These are phyloP conservation scores for Argentina silus DNA, from an alignment of 2,797 vertebrate species.

Conservation along the genomic window DNA sequence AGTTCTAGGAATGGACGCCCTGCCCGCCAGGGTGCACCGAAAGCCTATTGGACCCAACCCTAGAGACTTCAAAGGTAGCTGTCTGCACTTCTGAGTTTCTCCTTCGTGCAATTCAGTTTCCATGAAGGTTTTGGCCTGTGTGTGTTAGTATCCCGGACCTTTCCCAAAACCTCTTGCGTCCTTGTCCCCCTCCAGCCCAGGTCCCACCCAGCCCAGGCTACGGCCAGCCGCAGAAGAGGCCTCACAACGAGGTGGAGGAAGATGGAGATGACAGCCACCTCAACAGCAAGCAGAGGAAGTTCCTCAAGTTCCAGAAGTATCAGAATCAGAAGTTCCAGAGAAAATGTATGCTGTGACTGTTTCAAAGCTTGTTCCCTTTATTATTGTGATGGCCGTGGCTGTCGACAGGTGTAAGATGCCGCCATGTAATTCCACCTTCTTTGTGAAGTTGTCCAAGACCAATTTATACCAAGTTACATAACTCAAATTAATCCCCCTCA, in stretches of 20 bases:
- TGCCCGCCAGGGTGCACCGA: constrained; percentile 85
- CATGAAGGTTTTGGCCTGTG: neutral
- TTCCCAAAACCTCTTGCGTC: constrained; percentile 2
- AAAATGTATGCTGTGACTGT: constrained; percentile 55
- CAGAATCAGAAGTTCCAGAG: constrained; percentile 72
- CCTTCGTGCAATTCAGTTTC: neutral
- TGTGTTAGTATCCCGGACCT: neutral
- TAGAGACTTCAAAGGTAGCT: constrained; percentile 71
- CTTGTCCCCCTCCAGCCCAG: constrained; percentile 75
- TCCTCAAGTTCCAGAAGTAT: constrained; percentile 81
- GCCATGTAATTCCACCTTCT: too few relatives aligned
- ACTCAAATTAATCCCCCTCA: too few relatives aligned
- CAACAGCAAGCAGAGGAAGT: constrained; percentile 91
- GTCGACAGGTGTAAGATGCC: too few relatives aligned
- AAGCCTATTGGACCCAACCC: constrained; percentile 69
- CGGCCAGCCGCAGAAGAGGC: constrained; percentile 82
- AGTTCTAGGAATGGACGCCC: constrained; percentile 91
- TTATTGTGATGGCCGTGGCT: too few relatives aligned
- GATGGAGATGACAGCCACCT: constrained; percentile 84
- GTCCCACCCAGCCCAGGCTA: constrained; percentile 81
- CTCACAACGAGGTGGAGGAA: constrained; percentile 82
- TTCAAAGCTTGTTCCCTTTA: too few relatives aligned
- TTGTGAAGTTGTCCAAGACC: too few relatives aligned
- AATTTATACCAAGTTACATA: too few relatives aligned
- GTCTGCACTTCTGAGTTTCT: neutral